Percentiles rank a stretch among this genome's conserved stretches.
These are phyloP conservation scores for Terrapene triunguis DNA, from an alignment of 2,113 vertebrate species.

Conservation along the genomic window DNA sequence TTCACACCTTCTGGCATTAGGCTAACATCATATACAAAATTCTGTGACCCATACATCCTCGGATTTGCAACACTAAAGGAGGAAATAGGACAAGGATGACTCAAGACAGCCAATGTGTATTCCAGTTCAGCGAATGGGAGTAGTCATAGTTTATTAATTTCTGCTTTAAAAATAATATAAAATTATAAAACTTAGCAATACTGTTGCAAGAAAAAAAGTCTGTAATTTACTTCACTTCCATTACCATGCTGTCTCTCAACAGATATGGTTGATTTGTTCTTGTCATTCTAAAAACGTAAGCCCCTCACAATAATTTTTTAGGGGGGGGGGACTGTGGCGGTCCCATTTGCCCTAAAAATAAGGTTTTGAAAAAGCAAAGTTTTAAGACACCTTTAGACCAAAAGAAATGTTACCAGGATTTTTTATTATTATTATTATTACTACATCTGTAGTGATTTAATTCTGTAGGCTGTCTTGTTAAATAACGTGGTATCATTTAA, in stretches of 20 bases:
- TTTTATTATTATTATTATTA: background rate
- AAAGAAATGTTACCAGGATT: background rate
- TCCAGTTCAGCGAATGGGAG: background rate
- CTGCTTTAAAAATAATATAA: background rate
- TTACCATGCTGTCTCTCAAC: background rate
- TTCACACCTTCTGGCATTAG: slow-evolving; percentile 16
- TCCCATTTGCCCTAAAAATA: background rate
- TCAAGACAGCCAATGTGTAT: background rate
- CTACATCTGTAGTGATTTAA: background rate
- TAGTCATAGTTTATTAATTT: background rate
- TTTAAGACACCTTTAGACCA: background rate
- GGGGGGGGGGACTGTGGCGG: background rate
- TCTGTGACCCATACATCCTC: background rate
- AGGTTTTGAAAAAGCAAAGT: background rate
- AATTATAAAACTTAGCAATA: background rate
- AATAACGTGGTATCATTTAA: background rate
- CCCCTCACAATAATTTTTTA: background rate
- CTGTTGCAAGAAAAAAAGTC: background rate
- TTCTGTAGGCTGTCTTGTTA: background rate
- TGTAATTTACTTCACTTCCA: background rate
- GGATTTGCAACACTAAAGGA: background rate
- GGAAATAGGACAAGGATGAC: background rate
- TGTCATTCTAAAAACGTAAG: background rate
- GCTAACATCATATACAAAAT: background rate
- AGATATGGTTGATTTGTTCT: background rate